Evolutionary conservation across 2,888 invertebrate species (phyloP).

Genomic region (Isotomurus palustris): DNA sequence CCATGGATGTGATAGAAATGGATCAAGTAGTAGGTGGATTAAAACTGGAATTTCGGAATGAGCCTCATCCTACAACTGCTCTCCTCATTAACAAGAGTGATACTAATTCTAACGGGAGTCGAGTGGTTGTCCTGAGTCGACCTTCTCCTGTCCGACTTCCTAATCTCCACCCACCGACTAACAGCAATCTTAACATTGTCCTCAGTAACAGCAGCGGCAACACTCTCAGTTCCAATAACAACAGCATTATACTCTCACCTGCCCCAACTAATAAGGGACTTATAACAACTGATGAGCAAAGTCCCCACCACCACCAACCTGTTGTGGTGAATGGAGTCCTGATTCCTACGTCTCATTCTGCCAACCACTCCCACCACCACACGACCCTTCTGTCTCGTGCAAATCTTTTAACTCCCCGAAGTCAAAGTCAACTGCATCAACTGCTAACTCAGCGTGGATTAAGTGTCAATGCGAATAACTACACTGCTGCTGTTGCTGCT

Average conservation of each 20-base stretch:
- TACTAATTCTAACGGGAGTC: not conserved
- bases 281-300: too few relatives aligned
- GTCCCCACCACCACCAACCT: not conserved
- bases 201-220: too few relatives aligned
- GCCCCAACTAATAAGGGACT: too few relatives aligned
- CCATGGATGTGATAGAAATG: constrained; percentile 14
- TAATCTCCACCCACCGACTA: too few relatives aligned
- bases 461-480: constrained; percentile 12
- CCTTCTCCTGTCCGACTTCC: not conserved
- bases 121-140: not conserved
- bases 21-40: constrained; percentile 2
- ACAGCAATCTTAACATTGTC: too few relatives aligned
- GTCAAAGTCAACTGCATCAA: constrained; percentile 30
- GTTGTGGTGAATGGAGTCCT: not conserved
- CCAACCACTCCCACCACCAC: not conserved
- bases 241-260: too few relatives aligned
- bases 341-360: too few relatives aligned
- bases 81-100: not conserved
- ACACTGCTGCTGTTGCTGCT: not conserved
- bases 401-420: too few relatives aligned
- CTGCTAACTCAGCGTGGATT: constrained; percentile 33
- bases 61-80: too few relatives aligned
- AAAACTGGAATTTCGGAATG: constrained; percentile 1
- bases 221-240: too few relatives aligned
- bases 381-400: too few relatives aligned